These are phyloP conservation scores for Conger conger DNA, from an alignment of 2,113 vertebrate genomes.

Conservation along the genomic window DNA sequence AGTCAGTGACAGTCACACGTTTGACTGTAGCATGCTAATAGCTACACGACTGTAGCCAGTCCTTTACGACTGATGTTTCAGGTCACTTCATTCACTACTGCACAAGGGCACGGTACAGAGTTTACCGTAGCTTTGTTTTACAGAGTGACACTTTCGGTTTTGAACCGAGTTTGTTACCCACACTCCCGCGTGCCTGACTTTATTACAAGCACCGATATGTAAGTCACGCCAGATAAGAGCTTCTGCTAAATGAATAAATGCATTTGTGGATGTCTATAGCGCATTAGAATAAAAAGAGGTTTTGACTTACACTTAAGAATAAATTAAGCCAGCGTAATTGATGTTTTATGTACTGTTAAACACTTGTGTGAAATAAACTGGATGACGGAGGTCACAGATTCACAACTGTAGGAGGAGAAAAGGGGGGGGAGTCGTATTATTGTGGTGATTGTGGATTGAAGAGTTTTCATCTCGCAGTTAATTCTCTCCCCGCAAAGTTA, in stretches of 20 bases:
- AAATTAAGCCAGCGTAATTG: conserved; percentile 23
- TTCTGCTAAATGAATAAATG: not conserved
- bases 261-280: not conserved
- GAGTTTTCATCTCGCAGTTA: conserved; percentile 10
- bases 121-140: no score
- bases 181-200: not conserved
- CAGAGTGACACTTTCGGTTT: no score
- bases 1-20: no score
- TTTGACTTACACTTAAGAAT: conserved; percentile 33
- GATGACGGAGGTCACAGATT: conserved; percentile 23
- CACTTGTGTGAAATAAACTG: conserved; percentile 20
- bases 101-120: no score
- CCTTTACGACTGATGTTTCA: no score
- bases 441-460: not conserved
- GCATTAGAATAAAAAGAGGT: conserved; percentile 9
- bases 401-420: not conserved
- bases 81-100: no score
- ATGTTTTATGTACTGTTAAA: conserved; percentile 23
- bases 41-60: no score
- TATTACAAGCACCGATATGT: not conserved
- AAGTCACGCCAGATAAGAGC: not conserved
- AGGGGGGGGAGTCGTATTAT: not conserved
- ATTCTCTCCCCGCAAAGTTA: conserved; percentile 19
- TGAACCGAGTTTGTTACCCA: not conserved
- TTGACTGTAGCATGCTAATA: no score